Conservation (phyloP, 1,140 invertebrate genomes). For the Globodera rostochiensis region DNA sequence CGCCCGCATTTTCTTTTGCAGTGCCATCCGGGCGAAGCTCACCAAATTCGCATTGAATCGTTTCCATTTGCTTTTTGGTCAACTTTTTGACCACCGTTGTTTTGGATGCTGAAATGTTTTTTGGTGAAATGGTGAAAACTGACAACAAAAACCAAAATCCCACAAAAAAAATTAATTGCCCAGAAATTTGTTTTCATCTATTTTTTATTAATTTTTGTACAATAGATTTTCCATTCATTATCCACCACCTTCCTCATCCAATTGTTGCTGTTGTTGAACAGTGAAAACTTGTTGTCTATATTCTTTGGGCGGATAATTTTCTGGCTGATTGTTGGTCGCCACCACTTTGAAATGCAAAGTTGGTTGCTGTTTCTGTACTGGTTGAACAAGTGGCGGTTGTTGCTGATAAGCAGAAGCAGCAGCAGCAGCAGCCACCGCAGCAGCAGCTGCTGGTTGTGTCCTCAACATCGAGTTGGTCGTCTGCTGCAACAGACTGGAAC, state of each 20-base stretch:
- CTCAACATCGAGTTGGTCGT: not conserved
- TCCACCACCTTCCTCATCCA: no score
- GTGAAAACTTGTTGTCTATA: conserved; percentile 30
- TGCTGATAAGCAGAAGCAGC: not conserved
- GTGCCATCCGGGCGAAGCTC: not conserved
- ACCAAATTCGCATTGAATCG: not conserved
- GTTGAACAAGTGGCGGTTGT: not conserved
- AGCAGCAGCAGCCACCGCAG: not conserved
- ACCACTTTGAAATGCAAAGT: conserved; percentile 28
- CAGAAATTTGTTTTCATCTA: no score
- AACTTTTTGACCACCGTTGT: not conserved
- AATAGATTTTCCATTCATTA: no score
- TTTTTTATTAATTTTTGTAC: no score
- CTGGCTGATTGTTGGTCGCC: conserved; percentile 17
- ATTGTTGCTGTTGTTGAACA: conserved; percentile 24
- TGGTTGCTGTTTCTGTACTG: not conserved
- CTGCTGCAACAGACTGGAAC: conserved; percentile 23
- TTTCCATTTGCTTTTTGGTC: not conserved
- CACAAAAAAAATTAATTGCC: no score
- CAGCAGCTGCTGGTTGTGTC: not conserved
- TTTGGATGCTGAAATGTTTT: no score
- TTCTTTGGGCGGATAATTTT: not conserved
- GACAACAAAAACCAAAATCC: no score
- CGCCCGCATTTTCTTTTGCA: no score
- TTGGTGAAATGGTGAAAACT: no score